Conservation (phyloP, 2,113 vertebrate species). For the Paedocypris sp. region DNA sequence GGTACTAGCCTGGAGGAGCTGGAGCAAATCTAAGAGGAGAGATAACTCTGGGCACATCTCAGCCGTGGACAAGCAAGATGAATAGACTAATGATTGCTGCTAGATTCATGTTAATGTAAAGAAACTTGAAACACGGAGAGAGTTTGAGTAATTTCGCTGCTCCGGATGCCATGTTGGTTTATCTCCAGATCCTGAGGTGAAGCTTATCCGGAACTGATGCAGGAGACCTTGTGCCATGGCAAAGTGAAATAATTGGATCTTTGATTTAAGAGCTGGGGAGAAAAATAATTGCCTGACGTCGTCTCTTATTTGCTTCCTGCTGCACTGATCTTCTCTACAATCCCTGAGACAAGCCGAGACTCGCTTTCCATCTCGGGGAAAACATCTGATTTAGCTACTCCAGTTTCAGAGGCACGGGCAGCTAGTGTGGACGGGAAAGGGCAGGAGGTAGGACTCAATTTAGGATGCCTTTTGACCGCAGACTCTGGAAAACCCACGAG, state of each 20-base stretch:
- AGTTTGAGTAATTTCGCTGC: background rate
- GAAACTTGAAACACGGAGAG: too few species aligned
- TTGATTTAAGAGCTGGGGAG: slow-evolving; percentile 1
- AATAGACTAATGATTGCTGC: too few species aligned
- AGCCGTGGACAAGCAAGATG: too few species aligned
- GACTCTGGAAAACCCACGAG: background rate
- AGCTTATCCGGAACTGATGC: background rate
- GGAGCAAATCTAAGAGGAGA: too few species aligned
- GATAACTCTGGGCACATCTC: too few species aligned
- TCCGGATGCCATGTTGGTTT: background rate
- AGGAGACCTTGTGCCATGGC: background rate
- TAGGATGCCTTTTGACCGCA: slow-evolving; percentile 13
- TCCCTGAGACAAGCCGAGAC: background rate
- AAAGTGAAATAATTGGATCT: slow-evolving; percentile 7
- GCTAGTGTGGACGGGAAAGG: background rate
- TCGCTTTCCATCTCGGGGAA: background rate
- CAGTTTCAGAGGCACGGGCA: background rate
- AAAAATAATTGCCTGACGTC: background rate
- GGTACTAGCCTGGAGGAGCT: too few species aligned
- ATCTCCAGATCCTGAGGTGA: slow-evolving; percentile 4
- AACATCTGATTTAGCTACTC: background rate
- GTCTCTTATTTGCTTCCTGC: background rate
- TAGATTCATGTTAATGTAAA: too few species aligned
- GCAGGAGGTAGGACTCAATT: slow-evolving; percentile 11
- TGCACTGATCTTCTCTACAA: background rate